Conservation (phyloP, 2,113 vertebrate genomes). For the Toxostoma redivivum region DNA sequence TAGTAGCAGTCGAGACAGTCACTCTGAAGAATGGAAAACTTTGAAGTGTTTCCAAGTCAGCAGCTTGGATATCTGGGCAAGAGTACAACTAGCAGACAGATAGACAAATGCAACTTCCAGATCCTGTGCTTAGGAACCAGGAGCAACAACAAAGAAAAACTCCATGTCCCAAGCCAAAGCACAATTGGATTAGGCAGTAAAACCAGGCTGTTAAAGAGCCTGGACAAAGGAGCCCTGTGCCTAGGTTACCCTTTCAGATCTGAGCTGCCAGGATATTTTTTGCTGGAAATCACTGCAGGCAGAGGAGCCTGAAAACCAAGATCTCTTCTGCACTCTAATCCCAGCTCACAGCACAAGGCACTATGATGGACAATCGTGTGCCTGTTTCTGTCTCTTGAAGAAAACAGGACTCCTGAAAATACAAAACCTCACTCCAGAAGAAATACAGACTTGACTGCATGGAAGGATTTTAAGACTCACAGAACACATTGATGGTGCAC, state of each 20-base stretch:
- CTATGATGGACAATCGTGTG: neutral
- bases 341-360: neutral
- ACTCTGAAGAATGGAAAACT: constrained; percentile 22
- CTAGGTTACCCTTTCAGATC: neutral
- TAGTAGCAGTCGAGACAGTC: neutral
- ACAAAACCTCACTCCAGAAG: neutral
- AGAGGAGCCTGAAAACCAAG: neutral
- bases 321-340: neutral
- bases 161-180: neutral
- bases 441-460: neutral
- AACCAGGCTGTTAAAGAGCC: neutral
- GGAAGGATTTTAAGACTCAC: neutral
- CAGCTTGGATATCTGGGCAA: constrained; percentile 32
- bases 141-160: constrained; percentile 17
- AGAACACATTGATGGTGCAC: neutral
- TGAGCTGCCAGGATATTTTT: neutral
- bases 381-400: neutral
- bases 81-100: constrained; percentile 26
- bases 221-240: neutral
- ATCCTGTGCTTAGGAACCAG: constrained; percentile 16
- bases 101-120: constrained; percentile 40
- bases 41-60: constrained; percentile 42
- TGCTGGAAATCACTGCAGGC: neutral
- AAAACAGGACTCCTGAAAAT: neutral
- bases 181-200: constrained; percentile 24